Percentiles rank a stretch among this genome's conserved stretches.
Conservation (phyloP, 2,888 invertebrate species). For the Acheta domesticus region DNA sequence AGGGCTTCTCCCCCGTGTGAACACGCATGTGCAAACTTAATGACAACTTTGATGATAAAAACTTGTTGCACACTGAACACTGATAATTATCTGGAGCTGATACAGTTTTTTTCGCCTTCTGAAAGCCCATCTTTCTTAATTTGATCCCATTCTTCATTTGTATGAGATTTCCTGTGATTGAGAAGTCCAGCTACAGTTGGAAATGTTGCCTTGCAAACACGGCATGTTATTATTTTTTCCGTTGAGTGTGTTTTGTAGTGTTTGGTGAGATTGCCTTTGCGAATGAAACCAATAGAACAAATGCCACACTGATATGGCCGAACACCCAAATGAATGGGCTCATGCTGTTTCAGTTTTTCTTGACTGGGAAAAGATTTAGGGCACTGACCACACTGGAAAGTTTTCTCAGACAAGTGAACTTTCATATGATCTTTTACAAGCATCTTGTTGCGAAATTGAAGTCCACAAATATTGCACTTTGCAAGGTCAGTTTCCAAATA, state of each 20-base stretch:
- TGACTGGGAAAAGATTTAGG: background rate
- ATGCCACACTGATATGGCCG: conserved; percentile 25
- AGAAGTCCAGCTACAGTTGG: conserved; percentile 21
- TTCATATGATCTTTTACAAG: conserved; percentile 23
- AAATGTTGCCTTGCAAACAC: conserved; percentile 23
- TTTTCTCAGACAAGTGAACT: conserved; percentile 3
- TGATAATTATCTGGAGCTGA: conserved; percentile 11
- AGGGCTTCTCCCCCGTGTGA: conserved; percentile 26
- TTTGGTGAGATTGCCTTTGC: conserved; percentile 25
- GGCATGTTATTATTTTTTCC: conserved; percentile 20
- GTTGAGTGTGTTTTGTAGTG: conserved; percentile 23
- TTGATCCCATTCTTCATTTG: conserved; percentile 21
- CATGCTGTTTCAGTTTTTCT: conserved; percentile 21
- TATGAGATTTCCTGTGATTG: conserved; percentile 23
- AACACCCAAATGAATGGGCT: conserved; percentile 12
- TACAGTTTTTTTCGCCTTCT: background rate
- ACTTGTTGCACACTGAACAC: conserved; percentile 22
- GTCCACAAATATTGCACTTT: background rate
- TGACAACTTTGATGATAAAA: conserved; percentile 24
- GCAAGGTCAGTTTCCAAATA: background rate
- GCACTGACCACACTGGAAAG: conserved; percentile 11
- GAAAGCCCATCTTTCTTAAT: background rate
- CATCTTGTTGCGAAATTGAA: conserved; percentile 12
- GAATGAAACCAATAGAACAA: conserved; percentile 22
- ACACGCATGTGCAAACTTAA: conserved; percentile 22